A percentile compares a stretch with the other conserved stretches of the same genome.
phyloP scores from a whole-genome alignment of 1,140 invertebrate species.

The Steinernema feltiae region DNA sequence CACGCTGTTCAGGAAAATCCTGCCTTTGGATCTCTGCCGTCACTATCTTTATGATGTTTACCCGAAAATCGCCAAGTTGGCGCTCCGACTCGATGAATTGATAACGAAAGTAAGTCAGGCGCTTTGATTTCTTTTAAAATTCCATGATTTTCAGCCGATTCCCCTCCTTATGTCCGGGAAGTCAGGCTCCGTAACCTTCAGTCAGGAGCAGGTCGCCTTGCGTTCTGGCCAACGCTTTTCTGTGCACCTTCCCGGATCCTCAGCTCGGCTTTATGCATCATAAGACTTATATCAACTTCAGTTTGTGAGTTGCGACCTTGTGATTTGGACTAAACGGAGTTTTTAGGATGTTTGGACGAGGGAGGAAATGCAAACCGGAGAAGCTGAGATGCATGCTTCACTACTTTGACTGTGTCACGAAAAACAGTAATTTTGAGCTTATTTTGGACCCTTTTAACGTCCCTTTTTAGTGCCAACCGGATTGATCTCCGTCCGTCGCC shows the following conservation, averaged over 20 bases:
- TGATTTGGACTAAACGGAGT: not conserved
- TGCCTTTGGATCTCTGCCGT: not conserved
- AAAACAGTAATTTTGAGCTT: constrained; percentile 62
- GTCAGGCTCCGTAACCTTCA: constrained; percentile 66
- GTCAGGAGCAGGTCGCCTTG: constrained; percentile 78
- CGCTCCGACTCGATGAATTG: constrained; percentile 71
- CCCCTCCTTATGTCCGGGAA: constrained; percentile 68
- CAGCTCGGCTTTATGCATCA: constrained; percentile 33
- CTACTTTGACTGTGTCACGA: constrained; percentile 74
- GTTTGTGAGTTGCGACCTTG: not conserved
- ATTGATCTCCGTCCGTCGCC: not conserved
- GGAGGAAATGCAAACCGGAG: constrained; percentile 61
- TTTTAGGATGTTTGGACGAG: constrained; percentile 12
- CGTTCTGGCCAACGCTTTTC: constrained; percentile 85
- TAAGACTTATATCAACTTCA: constrained; percentile 63
- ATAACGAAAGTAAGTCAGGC: constrained; percentile 65
- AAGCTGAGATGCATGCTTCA: constrained; percentile 82
- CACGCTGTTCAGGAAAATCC: constrained; percentile 16
- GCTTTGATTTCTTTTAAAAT: not conserved
- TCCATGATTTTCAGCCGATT: constrained; percentile 62
- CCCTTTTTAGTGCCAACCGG: constrained; percentile 17
- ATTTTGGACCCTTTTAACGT: not conserved
- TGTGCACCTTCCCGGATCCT: constrained; percentile 83
- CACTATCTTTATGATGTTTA: constrained; percentile 60
- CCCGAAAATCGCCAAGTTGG: constrained; percentile 72